Percentiles rank a stretch among this genome's conserved stretches.
Conservation (phyloP, 2,888 invertebrate genomes). For the Chrysomela aeneicollis region DNA sequence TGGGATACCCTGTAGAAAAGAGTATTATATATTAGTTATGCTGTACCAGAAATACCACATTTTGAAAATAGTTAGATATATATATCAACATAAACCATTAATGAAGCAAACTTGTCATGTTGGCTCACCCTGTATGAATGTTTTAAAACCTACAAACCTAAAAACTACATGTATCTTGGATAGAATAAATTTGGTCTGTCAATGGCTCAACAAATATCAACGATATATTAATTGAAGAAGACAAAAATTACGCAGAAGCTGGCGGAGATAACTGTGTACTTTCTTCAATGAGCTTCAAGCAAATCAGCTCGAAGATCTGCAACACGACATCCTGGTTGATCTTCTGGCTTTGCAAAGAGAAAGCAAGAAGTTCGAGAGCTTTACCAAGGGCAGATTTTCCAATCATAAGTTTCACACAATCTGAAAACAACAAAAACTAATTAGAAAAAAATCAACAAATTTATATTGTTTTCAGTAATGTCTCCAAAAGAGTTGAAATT, state of each 20-base stretch:
- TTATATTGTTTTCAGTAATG: not conserved
- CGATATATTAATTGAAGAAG: not conserved
- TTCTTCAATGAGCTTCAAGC: constrained; percentile 51
- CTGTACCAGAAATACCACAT: too few relatives aligned
- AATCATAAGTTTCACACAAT: constrained; percentile 54
- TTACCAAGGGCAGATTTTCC: constrained; percentile 56
- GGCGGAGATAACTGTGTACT: constrained; percentile 47
- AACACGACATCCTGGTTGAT: constrained; percentile 63
- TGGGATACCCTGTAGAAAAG: too few relatives aligned
- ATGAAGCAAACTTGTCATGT: too few relatives aligned
- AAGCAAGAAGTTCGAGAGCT: constrained; percentile 58
- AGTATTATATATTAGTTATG: too few relatives aligned
- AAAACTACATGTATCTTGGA: not conserved
- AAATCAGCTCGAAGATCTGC: constrained; percentile 61
- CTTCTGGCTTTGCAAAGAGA: constrained; percentile 60
- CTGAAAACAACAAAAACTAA: constrained; percentile 50
- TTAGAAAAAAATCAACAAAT: constrained; percentile 10
- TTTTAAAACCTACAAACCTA: not conserved
- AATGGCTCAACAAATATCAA: too few relatives aligned
- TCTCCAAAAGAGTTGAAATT: too few relatives aligned
- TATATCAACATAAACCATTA: too few relatives aligned
- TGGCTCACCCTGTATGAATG: too few relatives aligned
- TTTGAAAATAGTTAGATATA: too few relatives aligned
- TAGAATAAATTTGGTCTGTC: too few relatives aligned
- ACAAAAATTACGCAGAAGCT: constrained; percentile 42